Evolutionary conservation across 2,888 invertebrate species (phyloP), one percentile per base, ranked within the genome.

Genomic region (Caenorhabditis doughertyi): DNA sequence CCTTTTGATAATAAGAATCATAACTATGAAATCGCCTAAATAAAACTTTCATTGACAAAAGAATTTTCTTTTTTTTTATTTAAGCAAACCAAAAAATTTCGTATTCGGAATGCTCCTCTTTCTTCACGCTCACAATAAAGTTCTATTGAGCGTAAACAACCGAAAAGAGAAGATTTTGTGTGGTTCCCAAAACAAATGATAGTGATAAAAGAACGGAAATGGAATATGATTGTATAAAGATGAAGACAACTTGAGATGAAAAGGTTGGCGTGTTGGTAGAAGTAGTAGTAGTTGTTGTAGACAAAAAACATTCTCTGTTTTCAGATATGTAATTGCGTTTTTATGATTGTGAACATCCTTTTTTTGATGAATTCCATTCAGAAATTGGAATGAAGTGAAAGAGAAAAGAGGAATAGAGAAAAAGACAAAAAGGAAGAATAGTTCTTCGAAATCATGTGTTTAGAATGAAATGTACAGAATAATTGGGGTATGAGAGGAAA

Each of bases 321-420:
- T 72, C 53, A 16, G 60, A n/a, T 71, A 25, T 53, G 62, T 62
- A 72, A 72, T 72, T 60, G 72, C 72, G 72, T 72, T 72, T 71
- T 73, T 64, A 73, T 73, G 72, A 73, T 73, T 49, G 62, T 23
- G 64, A 64, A 53, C 35, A 67, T 53, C 58, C 23, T 58, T 42
- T 23, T 53, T 29, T 56, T 67, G 67, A 76, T 76, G 74, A 76
- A 67, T 76, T 76, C n/a, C 74, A 49, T 67, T 74, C 35, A n/a
- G 13, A 56, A 68, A 18, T 42, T 16, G 27, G 29, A 27, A n/a
- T 39, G 16, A 16, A 53, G 25, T 51, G 29, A 44, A 42, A 21
- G 21, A 42, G 29, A 27, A 35, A 39, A 3, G 32, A 25, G 39
- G 42, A 25, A 27, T 23, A 55, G 56, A 53, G 32, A 44, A 27